These are phyloP conservation scores for Geotrypetes seraphini DNA, from an alignment of 2,797 vertebrate genomes.

Conservation along the genomic window DNA sequence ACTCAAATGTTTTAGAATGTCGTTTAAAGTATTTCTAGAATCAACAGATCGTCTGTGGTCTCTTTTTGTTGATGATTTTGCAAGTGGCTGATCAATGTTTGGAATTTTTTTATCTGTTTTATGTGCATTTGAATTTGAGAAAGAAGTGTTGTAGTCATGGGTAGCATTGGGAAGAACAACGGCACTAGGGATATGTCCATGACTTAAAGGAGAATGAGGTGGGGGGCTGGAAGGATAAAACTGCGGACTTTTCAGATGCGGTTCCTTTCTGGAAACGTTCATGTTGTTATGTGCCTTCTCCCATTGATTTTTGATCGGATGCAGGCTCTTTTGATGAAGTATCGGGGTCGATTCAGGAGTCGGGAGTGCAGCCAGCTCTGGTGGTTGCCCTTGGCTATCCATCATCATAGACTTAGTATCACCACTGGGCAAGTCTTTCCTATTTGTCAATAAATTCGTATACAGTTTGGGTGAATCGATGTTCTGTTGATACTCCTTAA, in stretches of 20 bases:
- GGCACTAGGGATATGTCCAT: slow-evolving; percentile 89
- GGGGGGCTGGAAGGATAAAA: slow-evolving; percentile 80
- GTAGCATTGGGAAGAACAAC: slow-evolving; percentile 95
- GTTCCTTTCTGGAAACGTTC: slow-evolving; percentile 71
- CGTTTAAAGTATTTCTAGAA: slow-evolving; percentile 90
- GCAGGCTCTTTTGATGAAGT: slow-evolving; percentile 86
- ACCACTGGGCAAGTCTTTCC: slow-evolving; percentile 72
- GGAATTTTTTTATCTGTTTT: slow-evolving; percentile 78
- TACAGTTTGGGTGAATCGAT: slow-evolving; percentile 90
- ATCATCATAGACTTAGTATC: slow-evolving; percentile 85
- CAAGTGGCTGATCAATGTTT: slow-evolving; percentile 62
- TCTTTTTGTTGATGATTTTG: slow-evolving; percentile 70
- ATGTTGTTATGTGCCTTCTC: slow-evolving; percentile 73
- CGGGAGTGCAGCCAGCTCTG: slow-evolving; percentile 86
- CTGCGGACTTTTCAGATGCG: slow-evolving; percentile 74
- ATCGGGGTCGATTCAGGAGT: slow-evolving; percentile 94
- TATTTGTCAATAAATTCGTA: slow-evolving; percentile 79
- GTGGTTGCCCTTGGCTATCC: slow-evolving; percentile 78
- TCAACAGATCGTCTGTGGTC: slow-evolving; percentile 89
- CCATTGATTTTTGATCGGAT: slow-evolving; percentile 84
- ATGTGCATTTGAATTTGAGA: slow-evolving; percentile 72
- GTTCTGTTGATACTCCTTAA: slow-evolving; percentile 90
- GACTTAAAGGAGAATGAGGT: slow-evolving; percentile 73
- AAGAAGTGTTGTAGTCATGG: slow-evolving; percentile 75
- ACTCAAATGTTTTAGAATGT: slow-evolving; percentile 92